Conservation (phyloP, 2,888 invertebrate species). For the Chrysolina haemoptera region DNA sequence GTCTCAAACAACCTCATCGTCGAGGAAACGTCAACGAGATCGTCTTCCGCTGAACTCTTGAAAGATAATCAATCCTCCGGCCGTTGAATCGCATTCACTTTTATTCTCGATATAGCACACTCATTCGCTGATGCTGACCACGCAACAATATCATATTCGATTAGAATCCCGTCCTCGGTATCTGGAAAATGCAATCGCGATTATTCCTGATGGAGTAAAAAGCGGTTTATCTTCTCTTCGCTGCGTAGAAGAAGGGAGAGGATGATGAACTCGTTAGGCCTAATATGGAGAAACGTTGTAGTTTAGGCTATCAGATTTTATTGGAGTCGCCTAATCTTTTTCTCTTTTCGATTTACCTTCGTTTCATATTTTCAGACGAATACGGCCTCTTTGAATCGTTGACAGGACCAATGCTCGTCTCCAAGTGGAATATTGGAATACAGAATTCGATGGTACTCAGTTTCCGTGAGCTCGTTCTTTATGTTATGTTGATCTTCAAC, state of each 20-base stretch:
- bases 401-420: too few species aligned
- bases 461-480: too few species aligned
- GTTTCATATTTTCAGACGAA: too few species aligned
- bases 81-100: constrained; percentile 36
- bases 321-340: too few species aligned
- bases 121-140: constrained; percentile 21
- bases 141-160: constrained; percentile 14
- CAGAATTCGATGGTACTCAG: too few species aligned
- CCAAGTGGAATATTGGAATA: too few species aligned
- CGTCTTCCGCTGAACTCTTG: not conserved
- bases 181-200: constrained; percentile 39
- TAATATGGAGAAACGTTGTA: not conserved
- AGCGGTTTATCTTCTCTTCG: constrained; percentile 26
- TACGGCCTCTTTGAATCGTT: too few species aligned
- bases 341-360: too few species aligned
- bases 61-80: constrained; percentile 14
- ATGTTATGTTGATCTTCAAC: too few species aligned
- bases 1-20: too few species aligned
- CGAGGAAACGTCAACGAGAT: not conserved
- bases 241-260: not conserved
- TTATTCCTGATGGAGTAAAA: constrained; percentile 34
- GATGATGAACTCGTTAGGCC: constrained; percentile 3
- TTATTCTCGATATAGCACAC: constrained; percentile 29
- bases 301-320: too few species aligned
- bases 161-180: constrained; percentile 27